Base-by-base conservation (phyloP, 2,888 invertebrate species). In the Pseudococcus longispinus region DNA sequence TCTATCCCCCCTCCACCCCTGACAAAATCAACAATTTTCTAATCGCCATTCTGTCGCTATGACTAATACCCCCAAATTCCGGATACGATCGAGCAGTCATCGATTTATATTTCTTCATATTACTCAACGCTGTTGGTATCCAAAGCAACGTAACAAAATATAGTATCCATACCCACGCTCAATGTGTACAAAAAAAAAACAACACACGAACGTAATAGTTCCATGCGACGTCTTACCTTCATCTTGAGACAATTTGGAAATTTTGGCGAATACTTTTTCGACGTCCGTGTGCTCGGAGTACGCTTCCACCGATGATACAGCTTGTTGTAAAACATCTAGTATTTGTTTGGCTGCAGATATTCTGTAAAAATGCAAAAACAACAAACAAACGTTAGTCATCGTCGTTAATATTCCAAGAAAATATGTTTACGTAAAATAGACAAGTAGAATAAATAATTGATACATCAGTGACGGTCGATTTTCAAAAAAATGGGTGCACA, bases 261-360 rank as follows among this genome's bases (percentile, higher is more conserved):
- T 87, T 15, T 23, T 32, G 15, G 60, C 70, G 83, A 87, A 83
- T 20, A 87, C 87, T 51, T 84, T 83, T 44, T 83, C 74, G 13
- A 87, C 83, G 15, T 74, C 87, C 15, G 83, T 70, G 29, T 87
- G 87, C 46, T 87, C 87, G 18, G 46, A 70, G 55, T 65, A 87
- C 29, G 74, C 87, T 84, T 87, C 87, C 4, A 84, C 83, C 13
- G 87, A 44, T 8, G 74, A 37, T 23, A 87, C 87, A 4, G 87
- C 87, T 29, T 83, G 44, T 60, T 83, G 83, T 32, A 87, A 74
- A 29, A 46, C 83, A 44, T 87, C 87, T 42, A 87, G 18, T 18
- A 87, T 70, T 29, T 87, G 83, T 29, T 70, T 87, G 13, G 87
- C 87, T 0, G 87, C 87, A 23, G 60, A 83, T 42, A 65, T 83